A percentile compares a stretch with the other conserved stretches of the same genome.
Conservation (phyloP, 2,888 invertebrate species). For the Andrena haemorrhoa region DNA sequence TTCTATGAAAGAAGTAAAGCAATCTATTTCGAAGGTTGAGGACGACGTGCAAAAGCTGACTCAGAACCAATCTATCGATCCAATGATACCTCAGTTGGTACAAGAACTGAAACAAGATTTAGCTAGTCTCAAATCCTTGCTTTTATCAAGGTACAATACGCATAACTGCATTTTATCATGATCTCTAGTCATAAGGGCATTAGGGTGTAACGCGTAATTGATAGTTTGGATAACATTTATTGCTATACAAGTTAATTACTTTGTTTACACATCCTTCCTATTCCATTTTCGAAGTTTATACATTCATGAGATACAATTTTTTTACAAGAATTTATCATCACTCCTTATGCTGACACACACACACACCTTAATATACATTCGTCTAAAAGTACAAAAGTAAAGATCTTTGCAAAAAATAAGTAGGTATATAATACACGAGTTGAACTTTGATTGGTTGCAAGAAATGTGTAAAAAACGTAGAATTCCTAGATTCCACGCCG, state of each 20-base stretch:
- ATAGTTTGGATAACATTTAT: constrained; percentile 59
- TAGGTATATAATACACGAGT: constrained; percentile 35
- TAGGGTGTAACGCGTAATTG: constrained; percentile 18
- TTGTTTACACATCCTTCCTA: constrained; percentile 58
- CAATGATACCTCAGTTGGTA: constrained; percentile 80
- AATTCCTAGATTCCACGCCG: constrained; percentile 9
- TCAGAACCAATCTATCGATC: constrained; percentile 78
- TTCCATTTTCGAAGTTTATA: constrained; percentile 54
- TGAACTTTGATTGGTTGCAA: constrained; percentile 20
- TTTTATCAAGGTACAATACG: constrained; percentile 80
- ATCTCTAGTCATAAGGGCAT: constrained; percentile 4
- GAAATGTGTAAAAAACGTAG: constrained; percentile 27
- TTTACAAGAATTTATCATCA: constrained; percentile 54
- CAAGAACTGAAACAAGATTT: constrained; percentile 83
- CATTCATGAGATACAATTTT: constrained; percentile 45
- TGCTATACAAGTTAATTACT: constrained; percentile 60
- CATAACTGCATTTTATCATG: constrained; percentile 30
- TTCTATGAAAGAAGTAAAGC: constrained; percentile 87
- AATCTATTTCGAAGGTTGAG: constrained; percentile 89
- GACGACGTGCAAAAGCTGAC: constrained; percentile 87
- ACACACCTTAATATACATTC: constrained; percentile 14
- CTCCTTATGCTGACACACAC: constrained; percentile 22
- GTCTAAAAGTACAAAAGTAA: constrained; percentile 47
- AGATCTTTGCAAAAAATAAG: constrained; percentile 16
- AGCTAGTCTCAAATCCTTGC: constrained; percentile 82